Percentiles rank a stretch among this genome's conserved stretches.
phyloP scores from a whole-genome alignment of 1,140 invertebrate species.

The Pissodes strobi region DNA sequence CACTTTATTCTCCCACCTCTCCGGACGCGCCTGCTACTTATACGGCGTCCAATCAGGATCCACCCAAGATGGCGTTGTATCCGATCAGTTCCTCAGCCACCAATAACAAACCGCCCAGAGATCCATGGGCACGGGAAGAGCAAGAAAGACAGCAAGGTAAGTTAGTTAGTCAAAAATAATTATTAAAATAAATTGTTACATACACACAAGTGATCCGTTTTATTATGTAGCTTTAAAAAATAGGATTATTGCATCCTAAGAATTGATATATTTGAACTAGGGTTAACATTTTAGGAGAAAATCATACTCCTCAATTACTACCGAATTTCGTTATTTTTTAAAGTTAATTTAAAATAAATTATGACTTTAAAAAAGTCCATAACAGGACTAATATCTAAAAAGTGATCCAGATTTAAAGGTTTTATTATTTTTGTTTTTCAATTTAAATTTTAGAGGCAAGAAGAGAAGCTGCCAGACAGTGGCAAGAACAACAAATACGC shows the following conservation, averaged over 20 bases:
- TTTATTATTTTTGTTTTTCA: neutral
- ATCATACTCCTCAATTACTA: too few relatives aligned
- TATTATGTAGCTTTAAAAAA: too few relatives aligned
- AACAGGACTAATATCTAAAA: too few relatives aligned
- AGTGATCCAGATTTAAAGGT: neutral
- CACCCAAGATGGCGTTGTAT: constrained; percentile 75
- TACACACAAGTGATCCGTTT: too few relatives aligned
- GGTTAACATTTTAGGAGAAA: too few relatives aligned
- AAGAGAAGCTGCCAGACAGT: constrained; percentile 62
- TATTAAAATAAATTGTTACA: too few relatives aligned
- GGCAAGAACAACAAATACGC: constrained; percentile 78
- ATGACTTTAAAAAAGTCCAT: too few relatives aligned
- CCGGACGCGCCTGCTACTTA: constrained; percentile 48
- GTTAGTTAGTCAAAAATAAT: too few relatives aligned
- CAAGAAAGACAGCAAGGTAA: constrained; percentile 73
- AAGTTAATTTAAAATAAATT: too few relatives aligned
- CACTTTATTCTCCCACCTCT: constrained; percentile 61
- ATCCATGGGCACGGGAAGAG: constrained; percentile 89
- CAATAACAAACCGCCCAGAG: constrained; percentile 58
- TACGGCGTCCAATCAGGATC: constrained; percentile 73
- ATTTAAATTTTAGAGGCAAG: constrained; percentile 61
- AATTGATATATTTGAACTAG: neutral
- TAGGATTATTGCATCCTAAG: neutral
- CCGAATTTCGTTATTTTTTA: too few relatives aligned
- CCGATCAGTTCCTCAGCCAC: constrained; percentile 55